Percentiles rank a stretch among this genome's conserved stretches.
phyloP scores from a whole-genome alignment of 1,140 invertebrate species.

The Drosophila ananassae region DNA sequence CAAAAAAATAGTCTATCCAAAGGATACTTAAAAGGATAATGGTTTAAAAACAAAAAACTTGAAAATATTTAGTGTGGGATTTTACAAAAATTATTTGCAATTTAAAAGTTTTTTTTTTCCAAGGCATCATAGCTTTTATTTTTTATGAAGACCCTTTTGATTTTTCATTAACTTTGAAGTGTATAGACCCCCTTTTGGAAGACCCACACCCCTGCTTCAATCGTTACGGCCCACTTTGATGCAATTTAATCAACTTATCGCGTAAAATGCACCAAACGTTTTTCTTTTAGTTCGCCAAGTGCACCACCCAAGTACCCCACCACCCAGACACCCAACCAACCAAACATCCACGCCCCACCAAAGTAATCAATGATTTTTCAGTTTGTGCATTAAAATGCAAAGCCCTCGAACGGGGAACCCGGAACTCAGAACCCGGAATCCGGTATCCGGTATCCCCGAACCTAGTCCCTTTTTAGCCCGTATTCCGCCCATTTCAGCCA shows the following conservation, averaged over 20 bases:
- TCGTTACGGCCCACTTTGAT: conserved; percentile 57
- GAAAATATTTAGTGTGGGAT: not conserved
- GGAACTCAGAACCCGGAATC: not conserved
- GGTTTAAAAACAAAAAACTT: not conserved
- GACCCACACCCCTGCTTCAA: conserved; percentile 8
- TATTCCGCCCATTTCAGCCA: conserved; percentile 32
- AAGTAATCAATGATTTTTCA: conserved; percentile 73
- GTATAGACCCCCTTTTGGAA: not conserved
- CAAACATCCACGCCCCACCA: conserved; percentile 9
- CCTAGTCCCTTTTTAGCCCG: not conserved
- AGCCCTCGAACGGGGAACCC: conserved; percentile 3
- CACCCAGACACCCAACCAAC: not conserved
- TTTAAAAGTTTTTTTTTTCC: not conserved
- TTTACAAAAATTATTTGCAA: not conserved
- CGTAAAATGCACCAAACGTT: conserved; percentile 61
- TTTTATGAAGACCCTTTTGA: not conserved
- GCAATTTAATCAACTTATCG: conserved; percentile 81
- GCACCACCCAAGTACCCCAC: conserved; percentile 9
- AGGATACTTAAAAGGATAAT: not conserved
- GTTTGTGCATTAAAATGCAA: conserved; percentile 65
- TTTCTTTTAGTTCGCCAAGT: conserved; percentile 47
- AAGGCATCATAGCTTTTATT: too few species aligned
- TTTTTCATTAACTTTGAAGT: not conserved
- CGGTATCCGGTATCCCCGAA: not conserved
- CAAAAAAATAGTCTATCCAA: not conserved